Conservation (phyloP, 1,140 invertebrate species). For the Platorchestia sp. region DNA sequence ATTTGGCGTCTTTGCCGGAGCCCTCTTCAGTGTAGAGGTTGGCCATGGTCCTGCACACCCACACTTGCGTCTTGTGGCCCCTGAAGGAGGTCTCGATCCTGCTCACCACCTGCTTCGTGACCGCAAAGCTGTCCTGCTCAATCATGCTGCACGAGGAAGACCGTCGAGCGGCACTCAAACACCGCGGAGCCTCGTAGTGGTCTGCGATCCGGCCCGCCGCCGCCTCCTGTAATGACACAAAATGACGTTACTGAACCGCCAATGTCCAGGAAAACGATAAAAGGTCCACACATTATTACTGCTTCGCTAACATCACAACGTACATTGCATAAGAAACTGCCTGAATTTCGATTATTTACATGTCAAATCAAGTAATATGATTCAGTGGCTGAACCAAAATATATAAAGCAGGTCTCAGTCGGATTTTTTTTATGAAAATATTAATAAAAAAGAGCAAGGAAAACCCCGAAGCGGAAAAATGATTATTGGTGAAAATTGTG, state of each 20-base stretch:
- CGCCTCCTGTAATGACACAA: constrained; percentile 72
- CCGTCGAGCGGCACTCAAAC: constrained; percentile 60
- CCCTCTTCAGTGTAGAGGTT: constrained; percentile 80
- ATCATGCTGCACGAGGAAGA: constrained; percentile 56
- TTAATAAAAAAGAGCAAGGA: background rate
- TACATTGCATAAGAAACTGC: background rate
- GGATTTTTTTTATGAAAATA: background rate
- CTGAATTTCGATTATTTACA: background rate
- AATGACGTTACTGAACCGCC: constrained; percentile 63
- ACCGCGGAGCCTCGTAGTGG: constrained; percentile 68
- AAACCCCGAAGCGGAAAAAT: background rate
- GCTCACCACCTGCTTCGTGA: constrained; percentile 80
- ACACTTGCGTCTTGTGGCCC: constrained; percentile 81
- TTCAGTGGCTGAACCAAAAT: background rate
- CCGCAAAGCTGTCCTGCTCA: constrained; percentile 65
- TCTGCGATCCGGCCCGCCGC: constrained; percentile 68
- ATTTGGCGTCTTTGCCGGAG: constrained; percentile 71
- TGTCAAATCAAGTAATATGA: background rate
- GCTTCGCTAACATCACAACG: background rate
- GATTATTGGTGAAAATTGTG: background rate
- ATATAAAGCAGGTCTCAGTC: background rate
- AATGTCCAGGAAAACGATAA: background rate
- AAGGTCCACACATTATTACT: background rate
- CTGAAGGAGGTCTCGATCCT: constrained; percentile 86
- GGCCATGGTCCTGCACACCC: constrained; percentile 83